Base-by-base conservation (phyloP, 2,797 vertebrate genomes). In the Falco novaeseelandiae region DNA sequence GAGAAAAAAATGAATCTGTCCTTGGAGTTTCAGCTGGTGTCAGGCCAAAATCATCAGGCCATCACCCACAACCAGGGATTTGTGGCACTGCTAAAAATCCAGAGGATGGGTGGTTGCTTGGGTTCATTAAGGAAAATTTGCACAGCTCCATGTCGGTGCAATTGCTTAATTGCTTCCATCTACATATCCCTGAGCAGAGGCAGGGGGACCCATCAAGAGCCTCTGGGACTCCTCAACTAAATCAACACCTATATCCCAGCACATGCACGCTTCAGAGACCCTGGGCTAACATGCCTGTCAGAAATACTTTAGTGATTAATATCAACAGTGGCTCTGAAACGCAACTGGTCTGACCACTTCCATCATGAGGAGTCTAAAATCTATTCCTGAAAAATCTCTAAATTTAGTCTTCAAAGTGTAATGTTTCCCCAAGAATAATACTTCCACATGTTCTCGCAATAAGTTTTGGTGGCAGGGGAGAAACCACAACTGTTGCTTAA, bases 51-150 rank as follows among this genome's bases (percentile, higher is more conserved):
- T 17, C 61, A 69, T 15, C 46, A 52, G 48, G 5, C 9, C n/a
- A 34, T 80, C 2, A 0, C 51, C 46, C 14, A 49, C 30, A 80
- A 14, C 9, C 51, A 38, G 25, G 17, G 40, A 20, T 73, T 36
- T 30, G 11, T 30, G 57, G 48, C 6, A 4, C 42, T 44, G 49
- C 36, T 82, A 63, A 73, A 73, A 83, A 78, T 13, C 22, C 79
- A 63, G 38, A 59, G 22, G 16, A 81, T 0, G 2, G 30, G 34
- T 46, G 81, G n/a, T 52, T 3, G 0, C 44, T 38, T 38, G 32
- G 52, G 16, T 23, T 74, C 49, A 8, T 49, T 18, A 63, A 21
- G 23, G 36, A 78, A 67, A 48, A 65, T 36, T 5, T 74, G 23
- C 26, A 74, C 10, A 59, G 34, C 72, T 74, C 38, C 25, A 8